Evolutionary conservation across 2,888 invertebrate species (phyloP), one percentile per base, ranked within the genome.

Genomic region (Entomobrya proxima): DNA sequence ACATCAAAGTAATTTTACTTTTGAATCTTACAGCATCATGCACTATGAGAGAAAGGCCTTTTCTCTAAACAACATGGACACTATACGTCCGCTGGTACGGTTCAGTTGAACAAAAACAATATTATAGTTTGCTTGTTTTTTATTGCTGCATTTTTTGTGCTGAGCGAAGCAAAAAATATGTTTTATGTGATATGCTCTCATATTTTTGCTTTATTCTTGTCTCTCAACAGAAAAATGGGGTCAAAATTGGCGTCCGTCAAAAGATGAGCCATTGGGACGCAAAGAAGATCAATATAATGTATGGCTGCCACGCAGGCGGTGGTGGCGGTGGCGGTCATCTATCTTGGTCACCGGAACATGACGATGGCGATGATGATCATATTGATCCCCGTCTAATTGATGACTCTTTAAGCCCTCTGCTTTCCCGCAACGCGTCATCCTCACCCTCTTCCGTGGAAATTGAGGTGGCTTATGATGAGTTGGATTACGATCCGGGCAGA

Each of bases 251-350:
- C 6, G 86, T 87, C 7, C 72, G 82, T 21, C 87, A 87, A 55
- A 85, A 72, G 37, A 89, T 89, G 89, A 88, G 88, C 75, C 50
- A 86, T 50, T 88, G 89, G 88, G 89, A 89, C 81, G 87, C 83
- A 32, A 85, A 88, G 75, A 88, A 87, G 74, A 82, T 87, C 78
- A 78, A 85, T 77, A 72, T 80, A 30, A 88, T 88, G 88, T 88
- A 88, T 81, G 84, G 85, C 13, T 88, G 88, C 58, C 86, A 81
- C 24, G 75, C 72, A 44, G 85, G 69, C 21, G 78, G 79, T 27
- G 87, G 87, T 2, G 77, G 81, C 40, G 87, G 87, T 11, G 79
- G 69, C 37, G 82, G 85, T 85, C 85, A 85, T 85, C 50, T 85
- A 47, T 85, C 85, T 85, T 85, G 85, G 85, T 80, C 79, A 75